These are phyloP conservation scores for Heteractis magnifica DNA, from an alignment of 92 coral and sea anemone species.

Conservation along the genomic window DNA sequence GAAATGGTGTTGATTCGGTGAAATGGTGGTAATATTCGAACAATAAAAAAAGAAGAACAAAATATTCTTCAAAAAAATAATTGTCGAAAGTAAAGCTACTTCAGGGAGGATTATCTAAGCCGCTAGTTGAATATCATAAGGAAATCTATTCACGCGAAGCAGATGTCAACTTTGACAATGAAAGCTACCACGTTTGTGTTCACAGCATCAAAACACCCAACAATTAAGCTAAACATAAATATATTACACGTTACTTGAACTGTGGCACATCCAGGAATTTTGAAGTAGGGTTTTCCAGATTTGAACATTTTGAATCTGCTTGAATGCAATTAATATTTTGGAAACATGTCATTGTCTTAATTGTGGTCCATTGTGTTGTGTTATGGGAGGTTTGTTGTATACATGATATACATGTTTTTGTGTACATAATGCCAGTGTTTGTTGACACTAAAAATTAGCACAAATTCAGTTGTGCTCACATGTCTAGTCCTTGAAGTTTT, in stretches of 20 bases:
- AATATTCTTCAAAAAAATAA: background rate
- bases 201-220: background rate
- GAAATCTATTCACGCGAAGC: background rate
- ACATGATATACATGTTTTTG: too few relatives aligned
- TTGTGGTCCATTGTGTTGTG: background rate
- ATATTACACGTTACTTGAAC: background rate
- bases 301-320: background rate
- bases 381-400: constrained; percentile 1
- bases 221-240: background rate
- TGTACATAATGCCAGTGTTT: background rate
- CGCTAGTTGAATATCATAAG: background rate
- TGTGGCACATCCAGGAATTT: background rate
- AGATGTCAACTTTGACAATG: background rate
- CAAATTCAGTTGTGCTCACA: background rate
- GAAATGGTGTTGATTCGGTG: constrained; percentile 1
- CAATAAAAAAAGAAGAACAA: background rate
- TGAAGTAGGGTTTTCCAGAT: background rate
- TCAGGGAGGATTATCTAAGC: background rate
- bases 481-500: background rate
- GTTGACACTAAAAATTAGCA: background rate
- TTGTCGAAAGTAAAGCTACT: background rate
- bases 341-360: background rate
- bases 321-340: background rate
- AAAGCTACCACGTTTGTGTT: background rate
- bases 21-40: background rate